Percentiles rank a stretch among this genome's conserved stretches.
phyloP scores from a whole-genome alignment of 2,113 vertebrate species.

The Anolis sagrei region DNA sequence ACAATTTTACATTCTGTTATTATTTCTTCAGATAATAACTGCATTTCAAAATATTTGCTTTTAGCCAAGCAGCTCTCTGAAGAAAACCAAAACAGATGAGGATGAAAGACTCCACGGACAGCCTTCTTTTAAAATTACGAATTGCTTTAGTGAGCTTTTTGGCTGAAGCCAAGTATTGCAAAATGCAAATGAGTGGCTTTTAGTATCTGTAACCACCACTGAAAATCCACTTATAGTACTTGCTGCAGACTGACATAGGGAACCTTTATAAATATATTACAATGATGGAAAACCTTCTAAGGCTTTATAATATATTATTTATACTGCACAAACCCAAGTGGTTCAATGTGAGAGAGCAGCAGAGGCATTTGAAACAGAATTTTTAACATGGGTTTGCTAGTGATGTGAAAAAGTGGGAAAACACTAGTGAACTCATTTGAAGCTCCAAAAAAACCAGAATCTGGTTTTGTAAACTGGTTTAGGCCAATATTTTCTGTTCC shows the following conservation, averaged over 20 bases:
- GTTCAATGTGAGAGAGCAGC: conserved; percentile 14
- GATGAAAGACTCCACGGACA: neutral
- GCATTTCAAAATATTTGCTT: neutral
- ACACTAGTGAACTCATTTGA: neutral
- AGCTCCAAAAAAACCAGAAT: neutral
- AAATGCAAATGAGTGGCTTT: conserved; percentile 13
- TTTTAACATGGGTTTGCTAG: neutral
- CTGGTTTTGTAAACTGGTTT: conserved; percentile 26
- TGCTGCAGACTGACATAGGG: conserved; percentile 12
- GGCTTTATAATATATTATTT: conserved; percentile 27
- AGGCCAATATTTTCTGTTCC: neutral
- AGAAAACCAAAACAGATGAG: neutral
- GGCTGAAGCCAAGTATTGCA: neutral
- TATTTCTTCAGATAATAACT: neutral
- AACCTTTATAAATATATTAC: conserved; percentile 37
- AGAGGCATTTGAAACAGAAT: conserved; percentile 28
- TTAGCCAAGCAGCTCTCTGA: neutral
- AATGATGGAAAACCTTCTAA: conserved; percentile 24
- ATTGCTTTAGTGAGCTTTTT: conserved; percentile 23
- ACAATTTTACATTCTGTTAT: neutral
- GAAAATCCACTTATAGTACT: conserved; percentile 32
- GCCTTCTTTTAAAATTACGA: conserved; percentile 1
- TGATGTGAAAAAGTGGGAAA: neutral
- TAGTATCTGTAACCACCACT: neutral
- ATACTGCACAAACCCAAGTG: neutral